Evolutionary conservation across 2,113 vertebrate species (phyloP), one percentile per base, ranked within the genome.

Genomic region (Grallaria varia): DNA sequence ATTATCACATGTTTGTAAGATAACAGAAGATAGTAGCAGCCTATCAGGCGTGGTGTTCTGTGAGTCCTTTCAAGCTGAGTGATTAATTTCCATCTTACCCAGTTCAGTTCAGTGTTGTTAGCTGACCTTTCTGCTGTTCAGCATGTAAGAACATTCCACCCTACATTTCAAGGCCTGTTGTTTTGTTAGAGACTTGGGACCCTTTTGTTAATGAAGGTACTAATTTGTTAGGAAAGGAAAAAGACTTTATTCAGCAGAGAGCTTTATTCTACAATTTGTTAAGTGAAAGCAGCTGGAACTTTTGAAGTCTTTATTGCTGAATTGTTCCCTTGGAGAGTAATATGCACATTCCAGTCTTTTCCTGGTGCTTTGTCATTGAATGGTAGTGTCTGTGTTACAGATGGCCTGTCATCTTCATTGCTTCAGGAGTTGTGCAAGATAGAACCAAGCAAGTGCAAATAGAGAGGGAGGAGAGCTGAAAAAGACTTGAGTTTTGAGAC

Each of bases 341-440:
- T 3, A 7, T 13, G 2, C 19, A 33, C 37, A 3, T 37, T 96
- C 25, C 35, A 16, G 10, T 50, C 33, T 49, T 0, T 58, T 78
- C 52, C 19, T 81, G 23, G 56, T 64, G 31, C 23, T 72, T 78
- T 87, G 44, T 78, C 31, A 12, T 6, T 56, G 35, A 93, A 33
- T 21, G n/a, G 30, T 52, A 25, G 3, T 69, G 50, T 84, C 82
- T 95, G 25, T 72, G 4, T 97, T 92, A 8, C 87, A 87, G 94
- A 71, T 63, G 64, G 60, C 73, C 49, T 75, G 31, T 23, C 28
- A 42, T 55, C 68, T 62, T 78, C 19, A 13, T 42, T 73, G 56
- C 67, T 39, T 68, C 84, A 76, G 66, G 59, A 91, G 28, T 35
- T 60, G 45, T 69, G 58, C 67, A 50, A n/a, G 87, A 62, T 35